These are phyloP conservation scores for Diglossa cyanea DNA, from an alignment of 2,797 vertebrate species.

Conservation along the genomic window DNA sequence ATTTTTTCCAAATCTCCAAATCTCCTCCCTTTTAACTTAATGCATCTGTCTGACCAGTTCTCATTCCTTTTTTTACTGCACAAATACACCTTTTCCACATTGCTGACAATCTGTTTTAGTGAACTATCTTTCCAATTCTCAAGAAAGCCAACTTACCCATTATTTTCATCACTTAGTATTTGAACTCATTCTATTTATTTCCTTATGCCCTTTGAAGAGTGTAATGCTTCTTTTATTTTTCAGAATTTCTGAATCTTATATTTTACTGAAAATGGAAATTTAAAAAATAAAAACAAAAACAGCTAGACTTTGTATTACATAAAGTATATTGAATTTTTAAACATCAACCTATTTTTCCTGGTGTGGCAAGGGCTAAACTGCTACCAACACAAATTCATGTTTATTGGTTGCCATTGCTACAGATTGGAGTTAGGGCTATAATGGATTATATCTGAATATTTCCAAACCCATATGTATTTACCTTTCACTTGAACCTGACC, in stretches of 20 bases:
- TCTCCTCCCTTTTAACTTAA: neutral
- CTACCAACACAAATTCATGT: neutral
- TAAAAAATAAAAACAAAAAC: no score
- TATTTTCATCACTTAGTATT: neutral
- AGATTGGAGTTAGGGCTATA: neutral
- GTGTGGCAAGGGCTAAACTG: neutral
- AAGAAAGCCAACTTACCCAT: neutral
- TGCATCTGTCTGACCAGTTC: neutral
- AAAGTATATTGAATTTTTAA: neutral
- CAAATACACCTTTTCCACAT: neutral
- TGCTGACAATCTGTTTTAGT: neutral
- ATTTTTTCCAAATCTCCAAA: neutral
- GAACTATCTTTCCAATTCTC: neutral
- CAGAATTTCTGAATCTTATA: neutral
- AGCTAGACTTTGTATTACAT: neutral
- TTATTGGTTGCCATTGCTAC: neutral
- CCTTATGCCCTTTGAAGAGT: neutral
- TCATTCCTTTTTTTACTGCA: neutral
- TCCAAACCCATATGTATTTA: neutral
- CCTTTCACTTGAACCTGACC: neutral
- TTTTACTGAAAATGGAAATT: neutral
- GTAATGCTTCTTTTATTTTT: neutral
- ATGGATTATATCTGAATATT: neutral
- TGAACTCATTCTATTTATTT: neutral
- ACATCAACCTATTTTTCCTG: neutral